Base-by-base conservation (phyloP, 2,113 vertebrate species). In the Telmatochromis sp. region DNA sequence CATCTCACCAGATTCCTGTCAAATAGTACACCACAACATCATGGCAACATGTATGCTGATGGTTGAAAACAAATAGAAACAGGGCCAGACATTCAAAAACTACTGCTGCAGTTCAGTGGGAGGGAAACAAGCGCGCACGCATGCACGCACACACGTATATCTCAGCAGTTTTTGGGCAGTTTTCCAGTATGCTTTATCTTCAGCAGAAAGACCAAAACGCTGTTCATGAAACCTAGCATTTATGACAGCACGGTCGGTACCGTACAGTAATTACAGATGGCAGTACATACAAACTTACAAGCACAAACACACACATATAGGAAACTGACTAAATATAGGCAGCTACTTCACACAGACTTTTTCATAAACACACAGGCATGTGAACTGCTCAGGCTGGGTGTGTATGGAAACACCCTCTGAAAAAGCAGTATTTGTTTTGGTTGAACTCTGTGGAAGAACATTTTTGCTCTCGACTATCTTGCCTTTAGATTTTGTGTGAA, bases 231-330 rank as follows among this genome's bases (percentile, higher is more conserved):
- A 92, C 86, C 92, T 85, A 93, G 53, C 54, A 94, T 93, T 95
- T 91, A 89, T 92, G 92, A 95, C 91, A 89, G 80, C 88, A 85
- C 33, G 86, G 86, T 81, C 15, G 35, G 91, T 89, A 89, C 88
- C 68, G 5, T 89, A 83, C 89, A 92, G 91, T 93, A 93, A 96
- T 95, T 95, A 93, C 54, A 95, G 87, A 94, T 82, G 94, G 68
- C 82, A 89, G 85, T 53, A 83, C 57, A 57, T 80, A 82, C 80
- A 87, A 50, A 82, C 28, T 9, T 57, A 82, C 85, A 88, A 37
- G 14, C 47, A 88, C 68, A 81, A 58, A 83, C 81, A 83, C 51
- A 85, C 42, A 86, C 47, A 91, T 68, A 78, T 23, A 75, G 21
- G 23, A 87, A 86, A 80, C 17, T 4, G 37, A 75, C 90, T 92